phyloP scores from a whole-genome alignment of 2,797 vertebrate genomes.

The Poeciliopsis infans region DNA sequence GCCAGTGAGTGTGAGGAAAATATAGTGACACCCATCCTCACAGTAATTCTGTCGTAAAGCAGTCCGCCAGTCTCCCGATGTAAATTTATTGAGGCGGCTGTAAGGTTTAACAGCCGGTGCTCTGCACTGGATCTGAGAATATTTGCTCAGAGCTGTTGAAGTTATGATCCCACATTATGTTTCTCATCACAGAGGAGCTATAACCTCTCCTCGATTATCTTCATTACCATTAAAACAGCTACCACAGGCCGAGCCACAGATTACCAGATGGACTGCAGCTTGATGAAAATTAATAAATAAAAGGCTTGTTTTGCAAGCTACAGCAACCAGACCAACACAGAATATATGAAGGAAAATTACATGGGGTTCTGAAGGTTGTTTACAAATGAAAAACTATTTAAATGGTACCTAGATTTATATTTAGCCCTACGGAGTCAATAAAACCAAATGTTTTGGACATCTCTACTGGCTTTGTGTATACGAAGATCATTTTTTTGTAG shows the following conservation, averaged over 20 bases:
- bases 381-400: neutral
- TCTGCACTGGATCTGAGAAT: constrained; percentile 54
- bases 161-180: constrained; percentile 53
- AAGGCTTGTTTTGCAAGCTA: neutral
- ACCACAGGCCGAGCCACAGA: constrained; percentile 39
- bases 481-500: neutral
- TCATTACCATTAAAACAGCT: constrained; percentile 50
- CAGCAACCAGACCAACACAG: neutral
- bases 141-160: constrained; percentile 53
- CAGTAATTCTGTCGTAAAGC: constrained; percentile 57
- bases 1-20: constrained; percentile 36
- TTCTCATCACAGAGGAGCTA: constrained; percentile 33
- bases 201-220: constrained; percentile 43
- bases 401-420: neutral
- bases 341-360: neutral
- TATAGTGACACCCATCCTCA: constrained; percentile 28
- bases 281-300: neutral
- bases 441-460: neutral
- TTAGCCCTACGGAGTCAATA: neutral
- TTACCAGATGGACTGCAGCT: constrained; percentile 42
- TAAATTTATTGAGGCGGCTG: constrained; percentile 60
- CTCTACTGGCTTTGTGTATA: neutral
- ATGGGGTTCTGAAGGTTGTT: neutral
- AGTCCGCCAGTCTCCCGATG: constrained; percentile 37
- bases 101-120: constrained; percentile 63